Conservation (phyloP, 2,113 vertebrate genomes). For the Spea multiplicata region DNA sequence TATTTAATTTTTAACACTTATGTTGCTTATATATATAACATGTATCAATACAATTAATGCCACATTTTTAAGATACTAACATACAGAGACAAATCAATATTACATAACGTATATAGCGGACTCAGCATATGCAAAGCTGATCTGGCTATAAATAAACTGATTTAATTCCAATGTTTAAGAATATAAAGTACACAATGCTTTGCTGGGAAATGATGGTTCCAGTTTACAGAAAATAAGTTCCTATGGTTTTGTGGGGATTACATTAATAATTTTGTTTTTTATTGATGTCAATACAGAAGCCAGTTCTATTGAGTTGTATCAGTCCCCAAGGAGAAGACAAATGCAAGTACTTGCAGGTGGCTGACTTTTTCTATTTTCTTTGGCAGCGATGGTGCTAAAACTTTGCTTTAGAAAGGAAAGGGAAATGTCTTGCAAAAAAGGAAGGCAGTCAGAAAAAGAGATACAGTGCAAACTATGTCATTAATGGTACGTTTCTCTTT, state of each 20-base stretch:
- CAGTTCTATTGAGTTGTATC: constrained; percentile 11
- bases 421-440: too few species aligned
- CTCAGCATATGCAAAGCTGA: background rate
- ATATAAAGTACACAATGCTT: background rate
- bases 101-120: too few species aligned
- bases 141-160: background rate
- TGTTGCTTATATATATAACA: too few species aligned
- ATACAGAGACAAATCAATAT: too few species aligned
- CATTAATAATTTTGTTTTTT: constrained; percentile 28
- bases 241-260: constrained; percentile 18
- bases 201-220: background rate
- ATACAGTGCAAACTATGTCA: too few species aligned
- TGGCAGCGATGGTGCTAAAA: constrained; percentile 5
- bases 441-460: too few species aligned
- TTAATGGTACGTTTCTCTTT: too few species aligned
- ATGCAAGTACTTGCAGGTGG: background rate
- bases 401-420: background rate
- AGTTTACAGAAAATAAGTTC: constrained; percentile 14
- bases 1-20: too few species aligned
- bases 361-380: constrained; percentile 26
- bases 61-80: too few species aligned
- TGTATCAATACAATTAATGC: too few species aligned
- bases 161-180: background rate
- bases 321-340: constrained; percentile 10
- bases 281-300: constrained; percentile 20